Percentiles rank a stretch among this genome's conserved stretches.
Evolutionary conservation across 2,888 invertebrate species (phyloP).

Genomic region (Tachina fera): DNA sequence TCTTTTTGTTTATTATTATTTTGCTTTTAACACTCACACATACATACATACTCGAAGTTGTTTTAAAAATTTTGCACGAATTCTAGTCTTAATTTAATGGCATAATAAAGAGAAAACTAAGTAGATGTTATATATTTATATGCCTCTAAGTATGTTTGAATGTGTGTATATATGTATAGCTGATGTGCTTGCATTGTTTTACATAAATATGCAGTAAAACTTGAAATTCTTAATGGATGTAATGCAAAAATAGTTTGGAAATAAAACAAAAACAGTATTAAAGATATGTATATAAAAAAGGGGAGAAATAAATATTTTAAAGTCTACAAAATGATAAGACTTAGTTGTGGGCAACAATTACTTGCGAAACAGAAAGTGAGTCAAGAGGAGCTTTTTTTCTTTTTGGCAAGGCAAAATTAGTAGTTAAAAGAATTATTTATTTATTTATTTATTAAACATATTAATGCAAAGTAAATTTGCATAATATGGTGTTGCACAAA

Average conservation of each 20-base stretch:
- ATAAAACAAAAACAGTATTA: not conserved
- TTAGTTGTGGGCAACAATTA: slow-evolving; percentile 67
- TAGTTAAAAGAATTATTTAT: too few relatives aligned
- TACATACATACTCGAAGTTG: not conserved
- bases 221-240: slow-evolving; percentile 70
- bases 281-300: slow-evolving; percentile 12
- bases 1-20: slow-evolving; percentile 31
- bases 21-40: slow-evolving; percentile 23
- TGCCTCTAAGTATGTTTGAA: too few relatives aligned
- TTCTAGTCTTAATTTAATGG: slow-evolving; percentile 66
- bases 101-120: slow-evolving; percentile 60
- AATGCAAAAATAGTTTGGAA: slow-evolving; percentile 44
- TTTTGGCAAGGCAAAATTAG: slow-evolving; percentile 28
- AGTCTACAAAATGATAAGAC: slow-evolving; percentile 67
- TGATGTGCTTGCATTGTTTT: slow-evolving; percentile 50
- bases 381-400: not conserved
- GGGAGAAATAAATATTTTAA: slow-evolving; percentile 29
- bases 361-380: slow-evolving; percentile 41
- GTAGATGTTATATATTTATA: slow-evolving; percentile 55
- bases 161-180: not conserved
- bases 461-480: too few relatives aligned
- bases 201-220: slow-evolving; percentile 62
- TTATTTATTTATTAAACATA: too few relatives aligned
- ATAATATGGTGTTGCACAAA: too few relatives aligned
- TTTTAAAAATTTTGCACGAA: slow-evolving; percentile 34